These are phyloP conservation scores for Athalia cordata DNA, from an alignment of 2,888 invertebrate species.

Conservation along the genomic window DNA sequence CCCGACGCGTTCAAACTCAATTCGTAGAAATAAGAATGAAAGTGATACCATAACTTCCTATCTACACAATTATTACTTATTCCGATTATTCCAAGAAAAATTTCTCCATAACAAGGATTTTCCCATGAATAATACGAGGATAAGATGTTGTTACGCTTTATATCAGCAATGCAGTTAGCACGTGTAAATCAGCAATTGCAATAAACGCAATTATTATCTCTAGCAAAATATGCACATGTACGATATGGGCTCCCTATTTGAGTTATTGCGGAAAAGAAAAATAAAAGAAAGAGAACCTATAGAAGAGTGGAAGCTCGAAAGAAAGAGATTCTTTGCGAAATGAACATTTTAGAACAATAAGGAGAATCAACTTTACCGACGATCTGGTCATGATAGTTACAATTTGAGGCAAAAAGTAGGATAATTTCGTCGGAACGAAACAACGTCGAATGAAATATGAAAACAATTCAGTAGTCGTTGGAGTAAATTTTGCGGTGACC, in stretches of 20 bases:
- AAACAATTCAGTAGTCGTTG: conserved; percentile 1
- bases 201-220: background rate
- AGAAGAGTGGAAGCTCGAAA: too few relatives aligned
- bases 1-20: background rate
- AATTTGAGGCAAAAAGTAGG: too few relatives aligned
- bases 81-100: background rate
- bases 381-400: too few relatives aligned
- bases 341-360: too few relatives aligned
- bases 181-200: background rate
- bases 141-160: background rate
- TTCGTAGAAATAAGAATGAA: conserved; percentile 2
- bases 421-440: background rate
- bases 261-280: too few relatives aligned
- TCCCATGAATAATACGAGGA: conserved; percentile 3
- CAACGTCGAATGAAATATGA: background rate
- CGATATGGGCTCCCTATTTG: too few relatives aligned
- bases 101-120: background rate
- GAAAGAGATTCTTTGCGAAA: too few relatives aligned
- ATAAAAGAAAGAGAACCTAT: too few relatives aligned
- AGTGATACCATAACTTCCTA: background rate
- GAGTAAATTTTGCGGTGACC: conserved; percentile 13
- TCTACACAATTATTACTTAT: background rate
- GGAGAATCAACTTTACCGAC: too few relatives aligned
- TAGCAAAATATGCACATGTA: background rate
- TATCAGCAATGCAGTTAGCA: background rate